Percentiles rank a stretch among this genome's conserved stretches.
Conservation (phyloP, 2,113 vertebrate species). For the Siphamia tubifer region DNA sequence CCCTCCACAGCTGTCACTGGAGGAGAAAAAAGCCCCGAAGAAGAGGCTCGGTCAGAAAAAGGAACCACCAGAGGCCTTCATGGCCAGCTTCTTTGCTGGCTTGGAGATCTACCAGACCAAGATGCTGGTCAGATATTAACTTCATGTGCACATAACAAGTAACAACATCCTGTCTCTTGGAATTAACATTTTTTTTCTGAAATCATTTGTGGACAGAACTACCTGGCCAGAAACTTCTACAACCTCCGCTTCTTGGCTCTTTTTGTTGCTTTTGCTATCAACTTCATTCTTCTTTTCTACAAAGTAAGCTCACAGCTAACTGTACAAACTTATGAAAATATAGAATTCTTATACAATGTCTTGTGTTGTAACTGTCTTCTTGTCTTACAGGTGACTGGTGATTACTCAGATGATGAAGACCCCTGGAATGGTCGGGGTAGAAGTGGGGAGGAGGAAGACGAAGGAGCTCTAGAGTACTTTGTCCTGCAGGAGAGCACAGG, state of each 20-base stretch:
- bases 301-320: conserved; percentile 83
- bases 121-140: conserved; percentile 83
- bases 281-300: conserved; percentile 99
- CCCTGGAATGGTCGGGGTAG: conserved; percentile 89
- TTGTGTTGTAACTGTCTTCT: too few species aligned
- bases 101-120: conserved; percentile 96
- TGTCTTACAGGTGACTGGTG: conserved; percentile 88
- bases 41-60: conserved; percentile 84
- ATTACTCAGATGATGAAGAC: conserved; percentile 88
- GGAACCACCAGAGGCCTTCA: conserved; percentile 89
- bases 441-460: conserved; percentile 85
- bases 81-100: conserved; percentile 92
- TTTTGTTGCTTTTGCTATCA: conserved; percentile 98
- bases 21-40: conserved; percentile 83
- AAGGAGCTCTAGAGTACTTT: conserved; percentile 91
- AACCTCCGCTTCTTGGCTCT: conserved; percentile 95
- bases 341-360: too few species aligned
- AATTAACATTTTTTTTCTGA: too few species aligned
- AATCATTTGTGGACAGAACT: too few species aligned
- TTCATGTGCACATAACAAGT: too few species aligned
- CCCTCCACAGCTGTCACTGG: conserved; percentile 68
- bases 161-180: too few species aligned
- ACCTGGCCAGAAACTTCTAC: conserved; percentile 98
- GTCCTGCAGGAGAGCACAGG: conserved; percentile 96
- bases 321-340: background rate